Base-by-base conservation (phyloP, 37 sponge, comb jelly and placozoan species). In the Agelas oroides region DNA sequence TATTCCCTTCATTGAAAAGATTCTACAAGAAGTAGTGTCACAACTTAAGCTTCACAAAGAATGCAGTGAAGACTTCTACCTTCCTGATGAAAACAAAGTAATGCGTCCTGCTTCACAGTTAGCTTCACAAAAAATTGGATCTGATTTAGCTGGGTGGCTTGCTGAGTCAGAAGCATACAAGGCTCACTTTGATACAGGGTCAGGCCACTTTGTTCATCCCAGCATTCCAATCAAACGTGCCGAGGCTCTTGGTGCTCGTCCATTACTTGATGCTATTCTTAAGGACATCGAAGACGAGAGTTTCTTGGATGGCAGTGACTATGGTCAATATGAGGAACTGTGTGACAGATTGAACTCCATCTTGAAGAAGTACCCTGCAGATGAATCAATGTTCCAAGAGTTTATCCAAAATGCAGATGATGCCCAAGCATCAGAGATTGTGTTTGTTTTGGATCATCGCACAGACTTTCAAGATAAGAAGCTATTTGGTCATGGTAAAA, bases 401-500 rank as follows among this genome's bases (percentile, higher is more conserved):
- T 86, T 90, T 39, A 83, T 94, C 58, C 94, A 94, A 39, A 90
- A 94, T 84, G 94, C 94, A 57, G 94, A 94, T 60, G 94, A 94
- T 87, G 90, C 94, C 2, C 53, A 79, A 27, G 94, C 94, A 33
- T 78, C 85, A 35, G 90, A 89, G 32, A 79, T 94, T 25, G 85
- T 68, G 3, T 90, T 94, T 70, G 62, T 94, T 36, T 73, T 94
- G 16, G 94, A 94, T 53, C 65, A 77, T 32, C 59, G 89, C 11
- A 75, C 0, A 1, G 3, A 59, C 19, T 75, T 54, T 77, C 73
- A 72, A 40, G 78, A 82, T 38, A 24, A 61, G 37, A 36, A 13
- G 18, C 54, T 93, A 19, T 81, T 85, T 61, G 41, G 82, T 30
- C 18, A 63, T 18, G 58, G 82, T 30, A 24, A 34, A 23, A 81